Evolutionary conservation across 1,140 invertebrate genomes (phyloP).

Genomic region (Solenopsis invicta): DNA sequence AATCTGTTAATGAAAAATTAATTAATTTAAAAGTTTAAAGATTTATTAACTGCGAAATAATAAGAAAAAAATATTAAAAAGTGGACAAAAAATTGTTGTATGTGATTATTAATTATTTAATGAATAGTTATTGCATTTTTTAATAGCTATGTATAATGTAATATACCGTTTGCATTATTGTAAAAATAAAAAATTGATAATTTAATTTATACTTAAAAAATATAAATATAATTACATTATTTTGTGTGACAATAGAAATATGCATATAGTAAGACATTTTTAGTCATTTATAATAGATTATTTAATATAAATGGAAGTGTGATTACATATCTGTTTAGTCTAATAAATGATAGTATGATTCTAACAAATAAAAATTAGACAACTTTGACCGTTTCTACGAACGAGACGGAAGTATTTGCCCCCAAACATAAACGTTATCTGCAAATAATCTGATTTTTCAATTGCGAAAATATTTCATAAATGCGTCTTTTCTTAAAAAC

Average conservation of each 20-base stretch:
- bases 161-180: no score
- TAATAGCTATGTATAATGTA: no score
- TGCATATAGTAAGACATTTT: not conserved
- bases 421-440: not conserved
- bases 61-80: not conserved
- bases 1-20: not conserved
- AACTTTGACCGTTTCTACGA: not conserved
- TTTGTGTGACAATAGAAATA: not conserved
- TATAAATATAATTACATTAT: not conserved
- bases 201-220: no score
- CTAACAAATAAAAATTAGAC: not conserved
- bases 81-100: not conserved
- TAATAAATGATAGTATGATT: not conserved
- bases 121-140: not conserved
- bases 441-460: not conserved
- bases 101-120: conserved; percentile 1
- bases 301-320: no score
- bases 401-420: not conserved
- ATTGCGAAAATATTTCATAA: not conserved
- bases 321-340: not conserved
- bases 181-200: no score
- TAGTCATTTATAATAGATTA: not conserved
- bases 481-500: not conserved
- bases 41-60: not conserved
- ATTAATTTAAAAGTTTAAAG: no score